Conservation (phyloP, 2,888 invertebrate species). For the Ophraella communa region DNA sequence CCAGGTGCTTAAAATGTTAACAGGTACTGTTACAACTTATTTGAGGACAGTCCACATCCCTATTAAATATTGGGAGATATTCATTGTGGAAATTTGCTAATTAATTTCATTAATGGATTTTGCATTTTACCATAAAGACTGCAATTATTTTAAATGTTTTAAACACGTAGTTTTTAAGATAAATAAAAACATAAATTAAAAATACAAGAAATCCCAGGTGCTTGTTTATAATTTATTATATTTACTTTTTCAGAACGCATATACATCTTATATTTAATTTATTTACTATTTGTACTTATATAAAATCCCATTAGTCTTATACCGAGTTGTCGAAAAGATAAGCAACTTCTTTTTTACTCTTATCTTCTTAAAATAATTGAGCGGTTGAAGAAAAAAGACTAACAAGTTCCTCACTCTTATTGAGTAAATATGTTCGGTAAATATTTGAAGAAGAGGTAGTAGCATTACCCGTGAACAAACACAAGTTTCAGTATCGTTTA, state of each 20-base stretch:
- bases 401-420: slow-evolving; percentile 37
- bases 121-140: too few species aligned
- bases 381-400: slow-evolving; percentile 35
- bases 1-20: too few species aligned
- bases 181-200: too few species aligned
- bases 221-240: background rate
- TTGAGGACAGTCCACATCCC: too few species aligned
- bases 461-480: slow-evolving; percentile 43
- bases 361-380: slow-evolving; percentile 39
- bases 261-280: background rate
- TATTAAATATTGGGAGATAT: too few species aligned
- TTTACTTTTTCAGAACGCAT: background rate
- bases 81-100: too few species aligned
- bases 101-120: too few species aligned
- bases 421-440: slow-evolving; percentile 45
- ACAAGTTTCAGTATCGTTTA: slow-evolving; percentile 43
- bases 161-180: too few species aligned
- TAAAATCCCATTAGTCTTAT: background rate
- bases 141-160: too few species aligned
- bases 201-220: too few species aligned
- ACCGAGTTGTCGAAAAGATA: background rate
- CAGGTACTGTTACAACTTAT: too few species aligned
- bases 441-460: slow-evolving; percentile 50
- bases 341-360: background rate
- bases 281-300: background rate